A percentile compares a stretch with the other conserved stretches of the same genome.
These are phyloP conservation scores for Meriones psammophilus DNA, from an alignment of 2,797 vertebrate species.

Conservation along the genomic window DNA sequence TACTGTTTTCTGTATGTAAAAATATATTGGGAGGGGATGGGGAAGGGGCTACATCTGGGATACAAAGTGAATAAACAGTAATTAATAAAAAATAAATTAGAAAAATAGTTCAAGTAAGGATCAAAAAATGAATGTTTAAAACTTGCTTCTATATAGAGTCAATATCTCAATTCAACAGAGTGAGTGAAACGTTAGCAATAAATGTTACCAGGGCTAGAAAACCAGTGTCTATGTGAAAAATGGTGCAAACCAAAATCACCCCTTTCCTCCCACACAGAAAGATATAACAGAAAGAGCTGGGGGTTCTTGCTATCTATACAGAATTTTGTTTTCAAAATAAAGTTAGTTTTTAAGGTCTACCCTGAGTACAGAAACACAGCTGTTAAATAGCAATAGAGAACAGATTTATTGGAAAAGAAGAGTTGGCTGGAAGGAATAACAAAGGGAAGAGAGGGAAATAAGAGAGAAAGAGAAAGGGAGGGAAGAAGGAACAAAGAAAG, in stretches of 20 bases:
- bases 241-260: background rate
- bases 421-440: background rate
- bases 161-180: conserved; percentile 13
- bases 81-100: too few species aligned
- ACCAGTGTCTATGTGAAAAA: background rate
- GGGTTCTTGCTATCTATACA: background rate
- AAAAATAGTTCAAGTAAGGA: conserved; percentile 9
- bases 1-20: conserved; percentile 22
- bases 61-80: too few species aligned
- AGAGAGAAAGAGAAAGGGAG: too few species aligned
- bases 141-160: background rate
- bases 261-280: background rate
- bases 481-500: too few species aligned
- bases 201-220: background rate
- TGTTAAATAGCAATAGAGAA: background rate
- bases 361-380: background rate
- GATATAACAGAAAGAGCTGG: background rate
- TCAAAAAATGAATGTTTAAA: background rate
- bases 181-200: background rate
- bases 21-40: background rate
- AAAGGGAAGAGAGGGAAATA: background rate
- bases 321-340: background rate
- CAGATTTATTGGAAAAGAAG: background rate
- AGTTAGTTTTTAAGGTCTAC: background rate
- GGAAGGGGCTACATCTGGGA: too few species aligned